Base-by-base conservation (phyloP, 2,113 vertebrate genomes). In the Alethe diademata region DNA sequence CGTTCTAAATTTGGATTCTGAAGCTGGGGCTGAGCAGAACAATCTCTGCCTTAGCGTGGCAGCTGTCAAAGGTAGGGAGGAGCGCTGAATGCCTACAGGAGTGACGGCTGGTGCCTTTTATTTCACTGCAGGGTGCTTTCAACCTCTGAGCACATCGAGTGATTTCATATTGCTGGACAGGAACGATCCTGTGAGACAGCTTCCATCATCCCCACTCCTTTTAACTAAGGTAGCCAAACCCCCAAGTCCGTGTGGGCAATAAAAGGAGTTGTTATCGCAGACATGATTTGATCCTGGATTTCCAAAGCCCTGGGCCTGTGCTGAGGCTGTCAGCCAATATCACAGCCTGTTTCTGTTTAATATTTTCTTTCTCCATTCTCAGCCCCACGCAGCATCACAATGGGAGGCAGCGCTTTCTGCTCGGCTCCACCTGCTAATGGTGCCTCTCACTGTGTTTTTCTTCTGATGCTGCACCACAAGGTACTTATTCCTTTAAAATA, bases 21-120 rank as follows among this genome's bases (percentile, higher is more conserved):
- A 76, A 81, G 85, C 93, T 91, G 74, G 57, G 81, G 95, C 94
- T 95, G 96, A 94, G 94, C 94, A 96, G 95, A 96, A 96, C 92
- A 94, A 96, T 94, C 93, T 96, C 92, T 88, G 92, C 78, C 0
- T 1, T 71, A 95, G 87, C 43, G 19, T 62, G 90, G 93, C 94
- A 96, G 92, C 94, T 97, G 94, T 96, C 94, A 97, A 88, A 97
- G 96, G 93, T 96, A 95, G 89, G 95, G 87, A 92, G 80, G 92
- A 93, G 93, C n/a, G 19, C 24, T 92, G 90, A 96, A 92, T 94
- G 86, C 86, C 90, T 93, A 45, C 87, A 78, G 92, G 93, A 95
- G 74, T 36, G 85, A 79, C 93, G 90, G 90, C 75, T 96, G 93
- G 94, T 88, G 78, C 64, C 90, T 96, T 94, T 97, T 90, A 72